phyloP scores from a whole-genome alignment of 1,140 invertebrate genomes.

The Pseudachorutes palmiensis region DNA sequence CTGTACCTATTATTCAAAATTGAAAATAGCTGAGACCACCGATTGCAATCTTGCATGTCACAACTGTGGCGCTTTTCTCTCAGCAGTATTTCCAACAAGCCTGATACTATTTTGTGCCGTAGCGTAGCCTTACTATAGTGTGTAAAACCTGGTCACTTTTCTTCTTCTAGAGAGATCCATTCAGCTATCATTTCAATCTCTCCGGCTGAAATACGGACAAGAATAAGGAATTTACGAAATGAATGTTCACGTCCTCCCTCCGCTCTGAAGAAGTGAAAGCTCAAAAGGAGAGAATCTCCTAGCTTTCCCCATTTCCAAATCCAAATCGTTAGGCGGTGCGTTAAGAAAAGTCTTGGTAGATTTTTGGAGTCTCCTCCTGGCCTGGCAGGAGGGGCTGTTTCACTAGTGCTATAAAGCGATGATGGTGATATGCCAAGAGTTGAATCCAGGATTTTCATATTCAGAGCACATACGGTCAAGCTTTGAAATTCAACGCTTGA shows the following conservation, averaged over 20 bases:
- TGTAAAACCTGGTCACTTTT: background rate
- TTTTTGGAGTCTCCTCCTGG: too few relatives aligned
- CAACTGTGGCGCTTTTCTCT: background rate
- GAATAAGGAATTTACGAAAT: constrained; percentile 8
- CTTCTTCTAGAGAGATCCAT: background rate
- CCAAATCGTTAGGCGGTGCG: background rate
- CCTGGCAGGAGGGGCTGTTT: too few relatives aligned
- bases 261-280: constrained; percentile 3
- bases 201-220: background rate
- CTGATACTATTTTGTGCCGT: too few relatives aligned
- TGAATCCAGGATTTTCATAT: too few relatives aligned
- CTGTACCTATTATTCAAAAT: background rate
- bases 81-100: background rate
- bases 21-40: background rate
- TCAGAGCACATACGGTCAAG: constrained; percentile 12
- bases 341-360: too few relatives aligned
- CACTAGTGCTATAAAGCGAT: too few relatives aligned
- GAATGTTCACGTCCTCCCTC: background rate
- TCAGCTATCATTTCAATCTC: constrained; percentile 9
- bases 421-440: too few relatives aligned
- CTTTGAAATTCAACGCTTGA: constrained; percentile 7
- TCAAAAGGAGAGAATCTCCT: background rate
- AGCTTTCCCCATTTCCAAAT: background rate
- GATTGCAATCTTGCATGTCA: background rate
- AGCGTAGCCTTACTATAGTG: too few relatives aligned